These are phyloP conservation scores for Dendroctonus ponderosae DNA, from an alignment of 1,140 invertebrate species.

Conservation along the genomic window DNA sequence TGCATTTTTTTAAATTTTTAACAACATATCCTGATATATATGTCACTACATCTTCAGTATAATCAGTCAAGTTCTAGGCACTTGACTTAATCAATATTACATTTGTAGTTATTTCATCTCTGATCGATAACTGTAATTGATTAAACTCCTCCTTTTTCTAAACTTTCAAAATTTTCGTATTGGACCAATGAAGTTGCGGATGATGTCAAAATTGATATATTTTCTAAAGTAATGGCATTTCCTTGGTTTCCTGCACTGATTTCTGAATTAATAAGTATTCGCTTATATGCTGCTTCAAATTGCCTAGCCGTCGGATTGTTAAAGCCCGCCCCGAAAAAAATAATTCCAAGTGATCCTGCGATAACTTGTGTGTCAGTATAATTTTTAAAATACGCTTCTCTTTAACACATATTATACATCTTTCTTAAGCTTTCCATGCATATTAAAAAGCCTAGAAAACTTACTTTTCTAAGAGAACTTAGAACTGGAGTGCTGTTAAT, in stretches of 20 bases:
- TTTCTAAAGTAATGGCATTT: slow-evolving; percentile 19
- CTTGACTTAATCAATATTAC: too few species aligned
- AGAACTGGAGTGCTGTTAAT: slow-evolving; percentile 18
- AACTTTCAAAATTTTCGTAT: too few species aligned
- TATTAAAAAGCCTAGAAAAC: slow-evolving; percentile 45
- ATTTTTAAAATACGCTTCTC: slow-evolving; percentile 34
- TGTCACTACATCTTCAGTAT: too few species aligned
- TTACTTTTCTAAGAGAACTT: slow-evolving; percentile 34
- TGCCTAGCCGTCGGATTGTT: slow-evolving; percentile 47
- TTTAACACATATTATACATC: slow-evolving; percentile 41
- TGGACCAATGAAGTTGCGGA: too few species aligned
- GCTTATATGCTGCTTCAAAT: slow-evolving; percentile 41
- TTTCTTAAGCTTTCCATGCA: slow-evolving; percentile 35
- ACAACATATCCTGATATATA: too few species aligned
- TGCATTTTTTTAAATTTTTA: too few species aligned
- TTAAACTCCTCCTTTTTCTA: too few species aligned
- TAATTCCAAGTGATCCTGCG: slow-evolving; percentile 50
- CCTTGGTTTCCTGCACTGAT: slow-evolving; percentile 15
- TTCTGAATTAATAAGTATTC: slow-evolving; percentile 27
- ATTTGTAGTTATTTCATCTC: too few species aligned
- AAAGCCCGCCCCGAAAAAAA: slow-evolving; percentile 47
- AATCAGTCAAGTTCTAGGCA: too few species aligned
- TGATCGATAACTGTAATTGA: too few species aligned
- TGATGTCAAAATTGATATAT: slow-evolving; percentile 24
- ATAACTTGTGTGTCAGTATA: slow-evolving; percentile 47